Base-by-base conservation (phyloP, 92 coral and sea anemone genomes). In the Epizoanthus stellaris region DNA sequence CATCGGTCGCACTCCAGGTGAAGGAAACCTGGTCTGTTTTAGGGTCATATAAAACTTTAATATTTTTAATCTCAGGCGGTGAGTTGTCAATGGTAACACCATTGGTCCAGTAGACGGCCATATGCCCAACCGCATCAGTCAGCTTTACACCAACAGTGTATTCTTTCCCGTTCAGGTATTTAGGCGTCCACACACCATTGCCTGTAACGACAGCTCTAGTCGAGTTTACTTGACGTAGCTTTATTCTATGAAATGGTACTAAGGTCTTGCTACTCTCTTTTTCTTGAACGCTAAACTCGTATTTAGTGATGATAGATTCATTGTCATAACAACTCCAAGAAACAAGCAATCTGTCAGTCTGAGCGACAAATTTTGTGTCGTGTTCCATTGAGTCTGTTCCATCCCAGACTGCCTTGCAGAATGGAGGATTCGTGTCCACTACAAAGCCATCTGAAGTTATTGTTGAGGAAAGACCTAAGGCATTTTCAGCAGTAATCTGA, bases 351-450 rank as follows among this genome's bases (percentile, higher is more conserved):
- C 80, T 91, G 25, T 75, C 88, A 13, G 91, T 81, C n/a, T 91
- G 80, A 66, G 97, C 93, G 1, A 91, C 90, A 53, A 88, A 92
- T 3, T 60, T 71, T 5, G 89, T 56, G 74, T 72, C 91, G 17
- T 73, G 70, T 34, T 72, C 91, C 76, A 75, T 72, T 52, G 81
- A 73, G 15, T 81, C 86, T 4, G 62, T 76, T 36, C 94, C 95
- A 91, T 91, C 94, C 91, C 98, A 89, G 1, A 96, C 90, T n/a
- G 87, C 77, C 9, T 67, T 59, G 82, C 99, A 96, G 40, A 84
- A 76, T n/a, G 99, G 95, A 38, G 99, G 95, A 3, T 94, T 89
- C 16, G 77, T 89, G 66, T 96, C 99, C 11, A 94, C 96, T 0
- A 77, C 62, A 36, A 96, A 94, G 13, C 98, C 99, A 91, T 94